These are phyloP conservation scores for Agonum fuliginosum DNA, from an alignment of 2,888 invertebrate species.

Conservation along the genomic window DNA sequence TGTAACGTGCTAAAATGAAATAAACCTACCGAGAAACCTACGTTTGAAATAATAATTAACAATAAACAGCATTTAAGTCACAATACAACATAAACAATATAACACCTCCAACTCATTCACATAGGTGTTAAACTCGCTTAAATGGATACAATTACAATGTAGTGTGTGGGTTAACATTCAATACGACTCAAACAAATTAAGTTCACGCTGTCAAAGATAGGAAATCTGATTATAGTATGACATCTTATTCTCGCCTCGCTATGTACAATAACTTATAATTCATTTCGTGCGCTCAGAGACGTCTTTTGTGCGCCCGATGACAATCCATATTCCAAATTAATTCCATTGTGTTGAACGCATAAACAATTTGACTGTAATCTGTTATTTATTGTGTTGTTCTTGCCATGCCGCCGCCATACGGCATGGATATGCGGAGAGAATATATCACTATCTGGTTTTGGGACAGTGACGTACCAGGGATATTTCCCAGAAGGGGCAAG, in stretches of 20 bases:
- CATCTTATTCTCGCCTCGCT: conserved; percentile 48
- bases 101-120: too few relatives aligned
- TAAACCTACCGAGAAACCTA: too few relatives aligned
- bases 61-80: too few relatives aligned
- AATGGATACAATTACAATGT: not conserved
- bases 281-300: conserved; percentile 36
- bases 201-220: conserved; percentile 25
- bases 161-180: conserved; percentile 1
- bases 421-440: too few relatives aligned
- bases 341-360: conserved; percentile 57
- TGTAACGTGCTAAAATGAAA: too few relatives aligned
- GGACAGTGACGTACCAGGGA: too few relatives aligned
- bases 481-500: too few relatives aligned
- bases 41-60: too few relatives aligned
- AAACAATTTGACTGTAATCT: conserved; percentile 58
- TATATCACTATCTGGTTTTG: not conserved
- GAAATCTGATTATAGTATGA: conserved; percentile 49
- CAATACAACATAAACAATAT: too few relatives aligned
- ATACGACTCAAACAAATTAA: conserved; percentile 41
- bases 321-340: conserved; percentile 60
- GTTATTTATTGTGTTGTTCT: conserved; percentile 51
- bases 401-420: not conserved
- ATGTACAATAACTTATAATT: conserved; percentile 53
- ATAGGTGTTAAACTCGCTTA: too few relatives aligned
- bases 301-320: conserved; percentile 50